Conservation (phyloP, 2,888 invertebrate species). For the Parnassius apollo region DNA sequence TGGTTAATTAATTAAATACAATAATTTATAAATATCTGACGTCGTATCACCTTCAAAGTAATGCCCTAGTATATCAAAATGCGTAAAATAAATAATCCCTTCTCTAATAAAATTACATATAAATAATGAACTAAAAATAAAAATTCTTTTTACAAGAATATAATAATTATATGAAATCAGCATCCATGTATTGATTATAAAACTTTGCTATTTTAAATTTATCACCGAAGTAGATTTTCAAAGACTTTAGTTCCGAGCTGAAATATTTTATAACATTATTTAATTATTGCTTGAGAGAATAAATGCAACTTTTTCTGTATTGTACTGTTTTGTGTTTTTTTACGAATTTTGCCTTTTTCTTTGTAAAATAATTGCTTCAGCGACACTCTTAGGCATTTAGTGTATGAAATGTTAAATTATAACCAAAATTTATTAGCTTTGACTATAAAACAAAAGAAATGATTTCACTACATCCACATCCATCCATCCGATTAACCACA, state of each 20-base stretch:
- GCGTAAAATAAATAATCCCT: slow-evolving; percentile 71
- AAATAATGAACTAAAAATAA: slow-evolving; percentile 68
- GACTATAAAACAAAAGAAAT: slow-evolving; percentile 16
- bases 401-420: slow-evolving; percentile 11
- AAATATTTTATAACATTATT: too few species aligned
- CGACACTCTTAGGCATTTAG: slow-evolving; percentile 1
- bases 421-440: slow-evolving; percentile 29
- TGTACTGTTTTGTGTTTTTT: too few species aligned
- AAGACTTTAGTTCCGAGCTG: too few species aligned
- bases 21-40: slow-evolving; percentile 38
- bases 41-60: slow-evolving; percentile 52
- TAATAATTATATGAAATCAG: slow-evolving; percentile 31
- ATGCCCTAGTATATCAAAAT: slow-evolving; percentile 57
- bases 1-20: neutral
- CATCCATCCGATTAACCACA: slow-evolving; percentile 62
- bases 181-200: neutral
- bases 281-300: too few species aligned
- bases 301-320: too few species aligned
- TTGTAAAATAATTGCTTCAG: slow-evolving; percentile 5
- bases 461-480: slow-evolving; percentile 57
- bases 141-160: slow-evolving; percentile 72
- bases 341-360: neutral
- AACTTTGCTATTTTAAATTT: neutral
- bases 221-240: slow-evolving; percentile 7
- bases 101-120: slow-evolving; percentile 70